Evolutionary conservation across 2,797 vertebrate species (phyloP).

Genomic region (Fistularia tabacaria): DNA sequence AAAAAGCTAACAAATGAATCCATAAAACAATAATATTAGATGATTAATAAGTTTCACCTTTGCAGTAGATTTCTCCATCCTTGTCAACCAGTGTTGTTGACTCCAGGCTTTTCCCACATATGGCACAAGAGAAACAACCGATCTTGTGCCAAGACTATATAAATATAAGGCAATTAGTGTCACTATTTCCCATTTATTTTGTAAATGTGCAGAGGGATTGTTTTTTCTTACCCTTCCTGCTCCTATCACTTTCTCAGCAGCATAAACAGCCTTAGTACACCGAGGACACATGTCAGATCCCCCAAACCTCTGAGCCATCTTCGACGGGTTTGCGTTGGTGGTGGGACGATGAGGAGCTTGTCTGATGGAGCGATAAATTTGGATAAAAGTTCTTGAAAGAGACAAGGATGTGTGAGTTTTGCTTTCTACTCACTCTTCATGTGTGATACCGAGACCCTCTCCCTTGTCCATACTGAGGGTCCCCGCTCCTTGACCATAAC

Average conservation of each 20-base stretch:
- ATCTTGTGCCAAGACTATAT: conserved; percentile 89
- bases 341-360: conserved; percentile 75
- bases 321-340: conserved; percentile 83
- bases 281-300: conserved; percentile 86
- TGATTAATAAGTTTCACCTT: conserved; percentile 59
- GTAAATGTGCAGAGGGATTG: background rate
- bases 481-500: conserved; percentile 89
- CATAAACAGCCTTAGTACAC: conserved; percentile 87
- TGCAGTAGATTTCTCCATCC: conserved; percentile 86
- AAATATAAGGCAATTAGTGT: background rate
- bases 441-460: conserved; percentile 85
- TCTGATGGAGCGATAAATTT: conserved; percentile 53
- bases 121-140: conserved; percentile 88
- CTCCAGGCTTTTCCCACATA: conserved; percentile 90
- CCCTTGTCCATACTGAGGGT: conserved; percentile 90
- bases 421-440: conserved; percentile 77
- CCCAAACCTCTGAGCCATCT: conserved; percentile 84
- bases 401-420: background rate
- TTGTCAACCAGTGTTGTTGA: conserved; percentile 89
- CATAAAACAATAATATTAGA: background rate
- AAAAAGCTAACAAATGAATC: background rate
- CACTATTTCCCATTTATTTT: background rate
- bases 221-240: conserved; percentile 84
- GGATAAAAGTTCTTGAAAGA: background rate
- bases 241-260: conserved; percentile 91